Percentiles rank a stretch among this genome's conserved stretches.
Conservation (phyloP, 1,140 invertebrate genomes). For the Alviniconcha marisindica region DNA sequence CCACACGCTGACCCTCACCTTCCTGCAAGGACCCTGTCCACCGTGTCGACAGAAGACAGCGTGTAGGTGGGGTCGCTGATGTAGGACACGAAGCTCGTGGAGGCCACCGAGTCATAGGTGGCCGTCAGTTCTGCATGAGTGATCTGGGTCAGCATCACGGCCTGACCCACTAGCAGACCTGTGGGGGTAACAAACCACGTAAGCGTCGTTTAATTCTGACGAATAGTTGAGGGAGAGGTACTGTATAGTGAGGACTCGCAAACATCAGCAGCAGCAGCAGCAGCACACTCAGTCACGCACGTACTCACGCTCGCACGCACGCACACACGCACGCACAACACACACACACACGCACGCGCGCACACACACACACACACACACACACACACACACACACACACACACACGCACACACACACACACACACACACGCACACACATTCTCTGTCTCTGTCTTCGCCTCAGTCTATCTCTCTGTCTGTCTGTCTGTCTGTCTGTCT, state of each 20-base stretch:
- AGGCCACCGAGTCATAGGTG: slow-evolving; percentile 49
- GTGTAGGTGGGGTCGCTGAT: slow-evolving; percentile 45
- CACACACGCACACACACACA: no score
- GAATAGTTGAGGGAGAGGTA: no score
- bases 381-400: not conserved
- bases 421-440: not conserved
- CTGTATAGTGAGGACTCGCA: no score
- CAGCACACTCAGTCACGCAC: no score
- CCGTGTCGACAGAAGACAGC: slow-evolving; percentile 9
- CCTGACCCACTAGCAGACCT: slow-evolving; percentile 48
- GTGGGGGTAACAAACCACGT: not conserved
- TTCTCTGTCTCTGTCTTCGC: no score
- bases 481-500: no score
- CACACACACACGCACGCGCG: not conserved
- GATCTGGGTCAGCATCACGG: slow-evolving; percentile 38
- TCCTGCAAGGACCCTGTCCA: slow-evolving; percentile 36
- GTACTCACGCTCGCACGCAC: no score
- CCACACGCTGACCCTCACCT: slow-evolving; percentile 42
- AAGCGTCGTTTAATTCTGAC: no score
- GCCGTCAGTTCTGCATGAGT: slow-evolving; percentile 37
- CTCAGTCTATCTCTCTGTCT: no score
- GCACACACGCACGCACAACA: not conserved
- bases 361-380: not conserved
- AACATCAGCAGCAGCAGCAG: no score
- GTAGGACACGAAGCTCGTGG: slow-evolving; percentile 49